Evolutionary conservation across 2,888 invertebrate genomes (phyloP), one percentile per base, ranked within the genome.

Genomic region (Drepanosiphum platanoidis): DNA sequence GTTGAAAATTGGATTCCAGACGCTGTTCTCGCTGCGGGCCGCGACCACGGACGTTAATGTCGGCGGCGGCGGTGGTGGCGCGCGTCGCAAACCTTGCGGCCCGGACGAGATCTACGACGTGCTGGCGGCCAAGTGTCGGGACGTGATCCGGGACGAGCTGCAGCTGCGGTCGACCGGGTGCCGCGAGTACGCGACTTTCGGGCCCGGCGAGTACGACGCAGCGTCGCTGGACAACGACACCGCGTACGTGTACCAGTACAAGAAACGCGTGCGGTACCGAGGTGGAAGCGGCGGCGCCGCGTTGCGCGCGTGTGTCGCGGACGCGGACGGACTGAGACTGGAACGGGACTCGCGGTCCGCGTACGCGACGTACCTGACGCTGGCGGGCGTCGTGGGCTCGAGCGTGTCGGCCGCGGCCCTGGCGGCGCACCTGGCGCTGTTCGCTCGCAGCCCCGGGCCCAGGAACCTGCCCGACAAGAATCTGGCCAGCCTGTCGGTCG

Each of bases 381-480:
- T 68, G 79, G 72, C 81, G 22, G 78, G 82, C 42, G n/a, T 83
- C 0, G 36, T 11, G 18, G 82, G 87, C 8, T 80, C 86, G 34
- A 71, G 71, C 72, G 88, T 91, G 22, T 92, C 92, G 0, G 89
- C 91, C 52, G 87, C 90, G 39, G 90, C 90, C 87, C 88, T 92
- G 7, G 83, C 90, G n/a, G 87, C 91, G 18, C 91, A 91, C 86
- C 88, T 92, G 27, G 86, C 89, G 2, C 90, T 91, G 1, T 91
- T 91, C 88, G 87, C 89, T 4, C 13, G n/a, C n/a, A 9, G 1
- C 11, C 71, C 81, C 9, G 90, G 91, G 72, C 88, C 92, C 39
- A 89, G 90, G 58, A 92, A 91, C 87, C 88, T 91, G 39, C 91
- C 91, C 3, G 92, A 91, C 22, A 91, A 91, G 87, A 91, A 91